Base-by-base conservation (phyloP, 2,797 vertebrate genomes). In the Hoplostethus atlanticus region DNA sequence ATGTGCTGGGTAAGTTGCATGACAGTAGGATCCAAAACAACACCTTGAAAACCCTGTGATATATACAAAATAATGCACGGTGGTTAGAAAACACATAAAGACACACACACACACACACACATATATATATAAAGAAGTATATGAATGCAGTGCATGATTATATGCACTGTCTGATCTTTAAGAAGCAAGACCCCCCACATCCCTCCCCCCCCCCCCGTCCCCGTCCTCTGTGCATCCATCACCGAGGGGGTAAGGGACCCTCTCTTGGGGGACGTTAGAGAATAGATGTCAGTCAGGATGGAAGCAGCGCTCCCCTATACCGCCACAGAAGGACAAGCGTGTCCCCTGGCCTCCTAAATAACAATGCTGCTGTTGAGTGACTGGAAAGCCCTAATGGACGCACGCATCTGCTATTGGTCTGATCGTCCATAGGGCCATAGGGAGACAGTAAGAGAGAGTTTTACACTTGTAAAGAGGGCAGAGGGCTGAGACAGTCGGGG, bases 291-390 rank as follows among this genome's bases (percentile, higher is more conserved):
- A 89, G 87, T 90, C 90, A 92, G 79, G 87, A 88, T 58, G 79
- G 84, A 82, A 61, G 80, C 79, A 30, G 71, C 1, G 70, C 77
- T 84, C 80, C 89, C 84, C 83, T 28, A 83, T 86, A 87, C 87
- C 76, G 67, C 75, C 74, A 83, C 76, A 87, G 87, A 89, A 86
- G 80, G 53, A 89, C 89, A 81, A 85, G 84, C 79, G 73, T 68
- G 85, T 91, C 90, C 81, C 85, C 79, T 72, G 64, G 47, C 79
- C 77, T 76, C 71, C 77, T 80, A 77, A 77, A 75, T 90, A 85
- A 89, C 88, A 83, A 89, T 84, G 53, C 84, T 46, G 77, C 71
- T 75, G 87, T 55, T 91, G 92, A 93, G 84, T 90, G 92, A 93
- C 82, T 81, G 84, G 62, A 81, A 80, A 79, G 79, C 67, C 58